phyloP scores from a whole-genome alignment of 2,113 vertebrate species.

The Miniopterus natalensis region DNA sequence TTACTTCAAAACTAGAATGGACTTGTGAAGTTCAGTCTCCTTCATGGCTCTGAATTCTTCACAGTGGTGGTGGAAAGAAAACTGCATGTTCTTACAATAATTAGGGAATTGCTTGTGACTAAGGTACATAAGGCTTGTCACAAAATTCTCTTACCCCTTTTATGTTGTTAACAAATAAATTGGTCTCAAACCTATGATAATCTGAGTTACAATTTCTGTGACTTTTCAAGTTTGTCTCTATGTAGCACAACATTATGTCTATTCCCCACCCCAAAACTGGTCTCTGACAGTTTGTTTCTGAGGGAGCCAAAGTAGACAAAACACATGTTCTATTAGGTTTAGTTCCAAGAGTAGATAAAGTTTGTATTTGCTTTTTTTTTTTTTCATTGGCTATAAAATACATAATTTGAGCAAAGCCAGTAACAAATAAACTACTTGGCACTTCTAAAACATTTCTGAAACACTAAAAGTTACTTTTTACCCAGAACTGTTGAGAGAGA shows the following conservation, averaged over 20 bases:
- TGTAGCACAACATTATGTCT: not conserved
- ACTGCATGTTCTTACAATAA: not conserved
- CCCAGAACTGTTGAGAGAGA: not conserved
- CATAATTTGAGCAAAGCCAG: conserved; percentile 13
- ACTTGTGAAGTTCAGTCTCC: not conserved
- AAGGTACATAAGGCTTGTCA: not conserved
- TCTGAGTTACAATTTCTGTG: not conserved
- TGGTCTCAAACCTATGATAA: not conserved
- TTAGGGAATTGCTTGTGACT: conserved; percentile 37
- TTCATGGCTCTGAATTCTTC: not conserved
- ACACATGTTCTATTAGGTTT: not conserved
- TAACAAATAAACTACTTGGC: conserved; percentile 40
- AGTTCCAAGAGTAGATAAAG: conserved; percentile 5
- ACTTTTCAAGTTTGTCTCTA: conserved; percentile 18
- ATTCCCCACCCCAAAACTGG: not conserved
- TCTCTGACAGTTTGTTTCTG: conserved; percentile 47
- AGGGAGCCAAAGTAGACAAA: conserved; percentile 45
- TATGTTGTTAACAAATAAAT: not conserved
- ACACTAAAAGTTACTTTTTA: conserved; percentile 23
- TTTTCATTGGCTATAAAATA: conserved; percentile 26
- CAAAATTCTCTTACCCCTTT: not conserved
- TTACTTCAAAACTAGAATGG: conserved; percentile 51
- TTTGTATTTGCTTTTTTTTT: conserved; percentile 45
- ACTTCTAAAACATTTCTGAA: conserved; percentile 61
- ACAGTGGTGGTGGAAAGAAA: not conserved